Evolutionary conservation across 1,140 invertebrate genomes (phyloP).

Genomic region (Lordiphosa stackelbergi): DNA sequence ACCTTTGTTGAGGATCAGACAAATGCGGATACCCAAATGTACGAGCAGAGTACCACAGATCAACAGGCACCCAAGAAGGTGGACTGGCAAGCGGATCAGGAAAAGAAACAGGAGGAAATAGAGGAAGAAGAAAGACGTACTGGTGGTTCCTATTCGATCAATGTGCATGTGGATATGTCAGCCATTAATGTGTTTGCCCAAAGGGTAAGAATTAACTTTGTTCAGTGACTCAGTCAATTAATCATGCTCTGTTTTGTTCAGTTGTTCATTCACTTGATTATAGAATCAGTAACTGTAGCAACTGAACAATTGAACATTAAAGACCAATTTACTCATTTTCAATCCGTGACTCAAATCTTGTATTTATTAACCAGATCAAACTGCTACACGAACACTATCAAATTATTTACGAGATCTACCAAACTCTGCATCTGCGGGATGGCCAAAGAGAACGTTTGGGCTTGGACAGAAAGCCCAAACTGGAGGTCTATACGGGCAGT

Average conservation of each 20-base stretch:
- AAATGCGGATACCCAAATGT: neutral
- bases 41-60: neutral
- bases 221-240: no score
- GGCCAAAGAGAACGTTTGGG: neutral
- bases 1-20: neutral
- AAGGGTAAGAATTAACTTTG: conserved; percentile 20
- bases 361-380: conserved; percentile 30
- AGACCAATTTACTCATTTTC: no score
- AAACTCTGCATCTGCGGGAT: conserved; percentile 14
- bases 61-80: conserved; percentile 15
- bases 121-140: neutral
- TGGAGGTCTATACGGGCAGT: conserved; percentile 51
- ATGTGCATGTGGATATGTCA: conserved; percentile 60
- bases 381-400: conserved; percentile 45
- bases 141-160: conserved; percentile 39
- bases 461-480: conserved; percentile 1
- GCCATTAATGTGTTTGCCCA: conserved; percentile 31
- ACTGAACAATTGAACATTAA: no score
- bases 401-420: conserved; percentile 32
- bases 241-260: no score
- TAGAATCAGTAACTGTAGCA: no score
- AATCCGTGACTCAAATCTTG: no score
- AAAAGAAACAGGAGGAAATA: neutral
- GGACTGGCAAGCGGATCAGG: conserved; percentile 8
- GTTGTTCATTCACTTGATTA: no score